phyloP scores from a whole-genome alignment of 2,113 vertebrate genomes.

The Helogale parvula region DNA sequence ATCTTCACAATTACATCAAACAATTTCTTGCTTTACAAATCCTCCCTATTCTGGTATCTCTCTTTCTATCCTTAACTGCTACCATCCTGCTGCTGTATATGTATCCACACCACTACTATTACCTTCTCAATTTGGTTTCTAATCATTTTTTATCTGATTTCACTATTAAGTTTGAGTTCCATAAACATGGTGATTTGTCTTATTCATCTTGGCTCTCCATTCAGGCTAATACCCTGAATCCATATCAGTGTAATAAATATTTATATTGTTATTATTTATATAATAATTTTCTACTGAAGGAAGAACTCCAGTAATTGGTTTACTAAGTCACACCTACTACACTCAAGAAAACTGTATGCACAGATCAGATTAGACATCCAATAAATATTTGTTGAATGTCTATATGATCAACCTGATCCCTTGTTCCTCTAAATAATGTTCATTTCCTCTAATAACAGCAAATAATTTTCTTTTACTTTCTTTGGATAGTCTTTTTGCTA shows the following conservation, averaged over 20 bases:
- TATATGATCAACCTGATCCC: background rate
- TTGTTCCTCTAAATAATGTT: constrained; percentile 22
- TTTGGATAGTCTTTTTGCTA: background rate
- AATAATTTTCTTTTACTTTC: background rate
- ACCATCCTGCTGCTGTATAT: too few species aligned
- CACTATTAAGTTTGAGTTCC: background rate
- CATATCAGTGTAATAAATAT: background rate
- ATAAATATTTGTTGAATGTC: background rate
- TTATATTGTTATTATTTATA: background rate
- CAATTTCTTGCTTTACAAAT: background rate
- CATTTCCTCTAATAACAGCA: background rate
- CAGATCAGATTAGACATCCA: background rate
- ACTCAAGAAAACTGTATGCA: background rate
- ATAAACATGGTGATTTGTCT: background rate
- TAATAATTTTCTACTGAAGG: background rate
- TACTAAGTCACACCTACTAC: background rate
- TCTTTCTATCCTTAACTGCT: background rate
- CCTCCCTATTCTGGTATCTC: background rate
- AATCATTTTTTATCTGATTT: constrained; percentile 22
- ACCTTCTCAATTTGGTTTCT: background rate
- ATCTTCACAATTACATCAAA: background rate
- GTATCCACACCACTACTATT: accelerated
- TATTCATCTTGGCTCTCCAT: background rate
- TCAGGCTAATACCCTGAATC: background rate
- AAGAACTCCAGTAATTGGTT: background rate